phyloP scores from a whole-genome alignment of 2,888 invertebrate species.

The Cyclophora punctaria region DNA sequence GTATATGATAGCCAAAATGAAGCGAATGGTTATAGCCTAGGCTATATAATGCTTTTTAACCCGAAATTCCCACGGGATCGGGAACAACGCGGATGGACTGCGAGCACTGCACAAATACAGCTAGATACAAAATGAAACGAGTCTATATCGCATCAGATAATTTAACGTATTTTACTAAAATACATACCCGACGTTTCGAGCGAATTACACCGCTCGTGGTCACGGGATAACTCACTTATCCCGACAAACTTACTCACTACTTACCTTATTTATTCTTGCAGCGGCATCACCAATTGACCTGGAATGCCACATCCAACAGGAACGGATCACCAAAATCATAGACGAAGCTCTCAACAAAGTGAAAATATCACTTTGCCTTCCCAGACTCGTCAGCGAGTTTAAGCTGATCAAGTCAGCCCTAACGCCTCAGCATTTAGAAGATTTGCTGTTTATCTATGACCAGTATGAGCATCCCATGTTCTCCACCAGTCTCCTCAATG shows the following conservation, averaged over 20 bases:
- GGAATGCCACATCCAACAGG: conserved; percentile 51
- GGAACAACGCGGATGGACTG: neutral
- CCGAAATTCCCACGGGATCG: neutral
- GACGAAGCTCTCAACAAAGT: conserved; percentile 65
- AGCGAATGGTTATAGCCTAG: neutral
- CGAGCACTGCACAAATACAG: no score
- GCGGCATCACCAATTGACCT: conserved; percentile 17
- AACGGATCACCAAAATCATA: conserved; percentile 69
- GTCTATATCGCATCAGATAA: no score
- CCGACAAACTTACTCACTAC: conserved; percentile 24
- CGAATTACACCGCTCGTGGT: no score
- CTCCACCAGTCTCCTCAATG: conserved; percentile 49
- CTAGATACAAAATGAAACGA: no score
- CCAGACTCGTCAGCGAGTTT: conserved; percentile 53
- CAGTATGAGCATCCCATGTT: conserved; percentile 61
- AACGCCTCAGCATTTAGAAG: conserved; percentile 49
- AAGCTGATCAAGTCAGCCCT: conserved; percentile 39
- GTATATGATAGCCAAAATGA: neutral
- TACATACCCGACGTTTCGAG: no score
- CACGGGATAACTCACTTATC: neutral
- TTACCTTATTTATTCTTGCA: conserved; percentile 1
- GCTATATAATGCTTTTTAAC: neutral
- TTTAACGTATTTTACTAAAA: no score
- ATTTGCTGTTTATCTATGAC: conserved; percentile 57
- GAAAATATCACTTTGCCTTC: conserved; percentile 56